Base-by-base conservation (phyloP, 2,113 vertebrate genomes). In the Pogona vitticeps region DNA sequence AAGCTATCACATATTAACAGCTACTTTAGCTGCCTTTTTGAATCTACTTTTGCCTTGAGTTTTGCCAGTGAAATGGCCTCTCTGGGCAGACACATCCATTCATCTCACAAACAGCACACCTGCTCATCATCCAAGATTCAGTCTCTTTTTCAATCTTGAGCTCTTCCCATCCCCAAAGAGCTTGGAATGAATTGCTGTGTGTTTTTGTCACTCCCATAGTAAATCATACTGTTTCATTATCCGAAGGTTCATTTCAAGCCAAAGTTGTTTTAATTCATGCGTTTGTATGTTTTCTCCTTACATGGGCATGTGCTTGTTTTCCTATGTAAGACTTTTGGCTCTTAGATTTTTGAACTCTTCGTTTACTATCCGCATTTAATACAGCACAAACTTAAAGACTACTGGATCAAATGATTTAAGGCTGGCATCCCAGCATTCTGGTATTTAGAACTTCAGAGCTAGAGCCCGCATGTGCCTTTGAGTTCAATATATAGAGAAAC, bases 41-140 rank as follows among this genome's bases (percentile, higher is more conserved):
- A 80, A 65, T 86, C 63, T 59, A 75, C 38, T 63, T 46, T 8
- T 59, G 77, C 77, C 63, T 86, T 86, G 85, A 73, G 76, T 52
- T 71, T 80, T 80, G 33, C 46, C 26, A 71, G 7, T 79, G 84
- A 79, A 80, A 75, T 40, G 38, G 70, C 40, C 36, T 15, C 46
- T 86, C 52, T 20, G 33, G n/a, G 85, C 40, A 33, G n/a, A 52
- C 40, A 52, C n/a, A 73, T 36, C 58, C 38, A 80, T 80, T 28
- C 40, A 84, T 80, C 38, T 72, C 38, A 20, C 20, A 36, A 33
- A 14, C 13, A 46, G 21, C 14, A n/a, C 14, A 80, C 28, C 17
- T 38, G 10, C 46, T 65, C 36, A 59, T 70, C 40, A 65, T 83
- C 70, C n/a, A n/a, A n/a, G n/a, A 23, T 18, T 40, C 28, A 72